These are phyloP conservation scores for Pachyseris speciosa DNA, from an alignment of 64 coral and sea anemone genomes.

Conservation along the genomic window DNA sequence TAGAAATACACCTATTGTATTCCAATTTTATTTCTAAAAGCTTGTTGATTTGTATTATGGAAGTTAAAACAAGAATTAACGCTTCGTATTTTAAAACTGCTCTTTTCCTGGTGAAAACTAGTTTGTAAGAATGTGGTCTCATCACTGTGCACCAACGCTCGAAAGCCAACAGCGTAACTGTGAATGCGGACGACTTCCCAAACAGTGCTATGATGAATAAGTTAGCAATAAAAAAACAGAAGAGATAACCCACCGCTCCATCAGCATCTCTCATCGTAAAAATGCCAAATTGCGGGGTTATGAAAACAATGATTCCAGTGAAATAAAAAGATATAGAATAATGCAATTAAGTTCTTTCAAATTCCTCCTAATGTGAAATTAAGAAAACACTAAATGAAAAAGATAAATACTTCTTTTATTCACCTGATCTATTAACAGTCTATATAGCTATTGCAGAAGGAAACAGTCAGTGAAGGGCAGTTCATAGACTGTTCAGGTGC, in stretches of 20 bases:
- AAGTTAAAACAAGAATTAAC: background rate
- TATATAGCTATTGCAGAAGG: too few relatives aligned
- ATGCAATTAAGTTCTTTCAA: too few relatives aligned
- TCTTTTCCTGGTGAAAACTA: background rate
- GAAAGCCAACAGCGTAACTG: background rate
- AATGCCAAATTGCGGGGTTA: too few relatives aligned
- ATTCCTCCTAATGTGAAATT: too few relatives aligned
- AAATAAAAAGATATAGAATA: too few relatives aligned
- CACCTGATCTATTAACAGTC: too few relatives aligned
- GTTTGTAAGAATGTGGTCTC: background rate
- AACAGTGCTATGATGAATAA: background rate
- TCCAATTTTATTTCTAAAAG: background rate
- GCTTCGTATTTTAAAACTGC: background rate
- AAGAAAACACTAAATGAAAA: too few relatives aligned
- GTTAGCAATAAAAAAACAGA: background rate
- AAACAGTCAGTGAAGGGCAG: too few relatives aligned
- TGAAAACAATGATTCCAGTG: too few relatives aligned
- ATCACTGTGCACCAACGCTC: conserved; percentile 2
- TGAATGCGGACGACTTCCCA: background rate
- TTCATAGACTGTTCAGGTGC: too few relatives aligned
- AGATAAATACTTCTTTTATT: too few relatives aligned
- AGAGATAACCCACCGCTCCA: background rate
- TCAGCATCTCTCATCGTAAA: too few relatives aligned
- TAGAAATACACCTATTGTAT: background rate
- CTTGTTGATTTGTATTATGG: background rate